Conservation (phyloP, 2,113 vertebrate species). For the Merops nubicus region DNA sequence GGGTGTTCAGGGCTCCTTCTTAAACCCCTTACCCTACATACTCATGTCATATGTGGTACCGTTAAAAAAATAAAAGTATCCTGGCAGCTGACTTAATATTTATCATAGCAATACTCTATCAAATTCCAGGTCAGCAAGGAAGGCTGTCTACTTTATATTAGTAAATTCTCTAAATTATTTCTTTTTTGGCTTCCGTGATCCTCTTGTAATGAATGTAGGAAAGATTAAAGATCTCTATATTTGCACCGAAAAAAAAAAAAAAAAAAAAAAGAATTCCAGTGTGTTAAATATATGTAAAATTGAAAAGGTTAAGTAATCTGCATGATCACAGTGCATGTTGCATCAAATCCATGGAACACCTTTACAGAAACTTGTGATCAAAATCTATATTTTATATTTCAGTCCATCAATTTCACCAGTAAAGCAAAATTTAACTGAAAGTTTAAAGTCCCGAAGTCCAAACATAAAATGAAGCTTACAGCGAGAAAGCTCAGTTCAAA, state of each 20-base stretch:
- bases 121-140: neutral
- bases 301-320: neutral
- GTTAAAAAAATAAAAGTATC: neutral
- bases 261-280: neutral
- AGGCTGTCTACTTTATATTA: neutral
- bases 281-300: neutral
- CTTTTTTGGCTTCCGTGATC: neutral
- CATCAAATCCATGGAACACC: neutral
- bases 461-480: neutral
- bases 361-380: fast-evolving
- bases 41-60: neutral
- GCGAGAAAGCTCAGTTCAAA: neutral
- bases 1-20: neutral
- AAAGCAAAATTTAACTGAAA: neutral
- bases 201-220: neutral
- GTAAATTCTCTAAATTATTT: neutral
- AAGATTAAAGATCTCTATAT: neutral
- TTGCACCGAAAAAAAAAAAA: neutral
- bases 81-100: neutral
- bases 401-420: neutral
- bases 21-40: neutral
- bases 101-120: neutral
- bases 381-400: neutral
- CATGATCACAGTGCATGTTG: neutral
- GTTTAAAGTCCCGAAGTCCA: neutral